Percentiles rank a stretch among this genome's conserved stretches.
Evolutionary conservation across 2,888 invertebrate species (phyloP).

Genomic region (Cylloceria caligata): DNA sequence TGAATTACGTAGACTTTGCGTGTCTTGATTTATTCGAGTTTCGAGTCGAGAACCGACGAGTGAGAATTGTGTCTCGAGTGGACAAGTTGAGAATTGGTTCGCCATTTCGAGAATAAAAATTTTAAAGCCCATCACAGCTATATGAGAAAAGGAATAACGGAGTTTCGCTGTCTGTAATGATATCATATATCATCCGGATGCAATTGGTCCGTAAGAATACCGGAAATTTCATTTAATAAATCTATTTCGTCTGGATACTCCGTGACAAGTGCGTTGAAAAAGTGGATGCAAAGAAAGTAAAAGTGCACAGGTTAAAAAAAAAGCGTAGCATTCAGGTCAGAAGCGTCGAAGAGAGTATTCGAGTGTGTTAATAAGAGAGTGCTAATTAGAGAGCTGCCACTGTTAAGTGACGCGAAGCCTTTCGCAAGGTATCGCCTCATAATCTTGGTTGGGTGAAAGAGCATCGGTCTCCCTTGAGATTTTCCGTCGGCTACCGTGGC

Average conservation of each 20-base stretch:
- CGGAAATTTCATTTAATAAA: background rate
- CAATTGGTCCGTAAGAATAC: background rate
- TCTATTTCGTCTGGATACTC: background rate
- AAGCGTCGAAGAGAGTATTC: constrained; percentile 1
- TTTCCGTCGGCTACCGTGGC: constrained; percentile 22
- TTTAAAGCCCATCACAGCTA: background rate
- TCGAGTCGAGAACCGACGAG: constrained; percentile 29
- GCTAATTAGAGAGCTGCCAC: constrained; percentile 48
- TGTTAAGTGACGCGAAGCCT: background rate
- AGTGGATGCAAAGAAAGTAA: background rate
- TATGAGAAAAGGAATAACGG: background rate
- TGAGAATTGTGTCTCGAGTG: constrained; percentile 14
- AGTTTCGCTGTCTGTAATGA: too few species aligned
- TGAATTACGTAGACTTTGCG: constrained; percentile 3
- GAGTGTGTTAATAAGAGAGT: constrained; percentile 18
- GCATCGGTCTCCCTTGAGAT: constrained; percentile 19
- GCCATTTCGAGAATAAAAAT: background rate
- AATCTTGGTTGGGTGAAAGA: constrained; percentile 2
- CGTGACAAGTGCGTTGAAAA: background rate
- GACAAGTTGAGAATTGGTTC: background rate
- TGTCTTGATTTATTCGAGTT: constrained; percentile 18
- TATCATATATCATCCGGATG: background rate
- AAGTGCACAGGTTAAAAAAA: background rate
- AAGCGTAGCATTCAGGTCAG: background rate
- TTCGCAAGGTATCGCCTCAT: background rate